Evolutionary conservation across 2,113 vertebrate species (phyloP).

Genomic region (Aphyosemion australe): DNA sequence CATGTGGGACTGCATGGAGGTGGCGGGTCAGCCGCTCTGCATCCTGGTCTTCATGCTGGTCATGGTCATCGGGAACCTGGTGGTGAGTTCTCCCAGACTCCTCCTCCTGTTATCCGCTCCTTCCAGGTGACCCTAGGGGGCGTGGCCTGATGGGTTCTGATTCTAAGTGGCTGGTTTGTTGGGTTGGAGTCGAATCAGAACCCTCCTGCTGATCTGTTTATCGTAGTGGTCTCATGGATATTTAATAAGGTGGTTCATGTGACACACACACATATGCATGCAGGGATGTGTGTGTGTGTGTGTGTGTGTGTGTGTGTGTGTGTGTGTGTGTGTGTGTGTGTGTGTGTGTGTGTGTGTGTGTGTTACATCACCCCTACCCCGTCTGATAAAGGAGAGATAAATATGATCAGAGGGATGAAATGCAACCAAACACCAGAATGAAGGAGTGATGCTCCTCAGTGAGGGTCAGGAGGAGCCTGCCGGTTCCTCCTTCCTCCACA

Average conservation of each 20-base stretch:
- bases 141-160: neutral
- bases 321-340: too few species aligned
- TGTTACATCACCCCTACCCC: too few species aligned
- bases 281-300: neutral
- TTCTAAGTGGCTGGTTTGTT: too few species aligned
- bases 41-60: constrained; percentile 92
- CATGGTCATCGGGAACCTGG: constrained; percentile 95
- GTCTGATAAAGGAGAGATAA: too few species aligned
- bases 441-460: too few species aligned
- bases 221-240: constrained; percentile 57
- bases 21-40: constrained; percentile 83
- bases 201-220: constrained; percentile 33
- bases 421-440: too few species aligned
- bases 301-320: too few species aligned
- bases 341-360: too few species aligned
- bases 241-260: constrained; percentile 53
- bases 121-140: neutral
- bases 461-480: too few species aligned
- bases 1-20: constrained; percentile 97
- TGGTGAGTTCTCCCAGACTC: constrained; percentile 84
- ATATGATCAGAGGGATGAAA: too few species aligned
- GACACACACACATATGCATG: constrained; percentile 24
- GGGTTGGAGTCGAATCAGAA: too few species aligned
- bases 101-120: neutral
- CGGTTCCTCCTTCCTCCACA: too few species aligned